Percentiles rank a stretch among this genome's conserved stretches.
phyloP scores from a whole-genome alignment of 2,797 vertebrate genomes.

The Spinus olivaceus region DNA sequence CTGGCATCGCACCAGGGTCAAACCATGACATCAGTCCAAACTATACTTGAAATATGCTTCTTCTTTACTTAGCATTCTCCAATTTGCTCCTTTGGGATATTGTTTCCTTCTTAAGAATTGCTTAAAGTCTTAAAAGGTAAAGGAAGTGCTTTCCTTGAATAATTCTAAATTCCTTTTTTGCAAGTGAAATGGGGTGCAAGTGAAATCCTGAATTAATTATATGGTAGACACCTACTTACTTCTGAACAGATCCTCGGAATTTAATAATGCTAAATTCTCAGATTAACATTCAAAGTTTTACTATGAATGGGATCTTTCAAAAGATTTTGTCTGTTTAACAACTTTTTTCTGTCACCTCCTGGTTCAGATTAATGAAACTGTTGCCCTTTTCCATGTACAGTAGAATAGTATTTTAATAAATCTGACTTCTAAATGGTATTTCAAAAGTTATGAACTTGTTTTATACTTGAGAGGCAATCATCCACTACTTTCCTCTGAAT shows the following conservation, averaged over 20 bases:
- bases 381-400: background rate
- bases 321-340: background rate
- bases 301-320: background rate
- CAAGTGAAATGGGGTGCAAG: background rate
- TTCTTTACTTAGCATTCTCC: background rate
- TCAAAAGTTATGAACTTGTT: background rate
- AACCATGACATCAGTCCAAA: background rate
- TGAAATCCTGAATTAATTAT: background rate
- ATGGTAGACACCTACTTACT: background rate
- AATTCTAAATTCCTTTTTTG: background rate
- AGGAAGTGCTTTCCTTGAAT: background rate
- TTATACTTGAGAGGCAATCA: background rate
- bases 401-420: background rate
- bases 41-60: background rate
- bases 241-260: background rate
- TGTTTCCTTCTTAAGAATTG: background rate
- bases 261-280: background rate
- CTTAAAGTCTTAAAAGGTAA: background rate
- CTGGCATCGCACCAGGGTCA: too few relatives aligned
- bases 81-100: background rate
- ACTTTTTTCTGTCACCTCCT: background rate
- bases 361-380: background rate
- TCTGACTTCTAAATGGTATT: background rate
- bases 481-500: background rate
- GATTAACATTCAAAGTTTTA: background rate